Percentiles rank a stretch among this genome's conserved stretches.
Conservation (phyloP, 2,797 vertebrate genomes). For the Malacoctenus gilli region DNA sequence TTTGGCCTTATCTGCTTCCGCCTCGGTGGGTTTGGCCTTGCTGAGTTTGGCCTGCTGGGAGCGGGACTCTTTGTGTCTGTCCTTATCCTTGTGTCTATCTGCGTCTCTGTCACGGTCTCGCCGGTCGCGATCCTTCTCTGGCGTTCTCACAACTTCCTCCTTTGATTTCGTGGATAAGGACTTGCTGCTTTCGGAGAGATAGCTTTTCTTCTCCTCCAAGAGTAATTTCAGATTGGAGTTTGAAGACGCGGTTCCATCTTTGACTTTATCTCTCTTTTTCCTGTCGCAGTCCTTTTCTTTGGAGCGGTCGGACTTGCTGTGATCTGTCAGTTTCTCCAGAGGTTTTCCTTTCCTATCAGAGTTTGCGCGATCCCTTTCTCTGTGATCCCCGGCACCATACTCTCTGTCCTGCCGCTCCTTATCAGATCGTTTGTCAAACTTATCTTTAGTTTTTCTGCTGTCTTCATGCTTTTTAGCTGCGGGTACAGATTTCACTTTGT, state of each 20-base stretch:
- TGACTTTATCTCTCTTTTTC: constrained; percentile 92
- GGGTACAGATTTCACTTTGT: constrained; percentile 85
- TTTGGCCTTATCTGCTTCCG: constrained; percentile 87
- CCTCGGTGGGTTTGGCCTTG: constrained; percentile 82
- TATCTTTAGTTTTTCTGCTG: constrained; percentile 91
- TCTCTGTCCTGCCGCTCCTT: constrained; percentile 90
- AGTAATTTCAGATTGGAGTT: constrained; percentile 84
- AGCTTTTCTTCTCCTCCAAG: constrained; percentile 89
- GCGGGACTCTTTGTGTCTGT: constrained; percentile 90
- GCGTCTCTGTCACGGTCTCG: constrained; percentile 86
- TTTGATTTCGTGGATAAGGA: constrained; percentile 84
- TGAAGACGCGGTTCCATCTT: constrained; percentile 81
- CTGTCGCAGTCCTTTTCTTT: constrained; percentile 86
- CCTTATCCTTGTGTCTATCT: constrained; percentile 85
- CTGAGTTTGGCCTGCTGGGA: constrained; percentile 83
- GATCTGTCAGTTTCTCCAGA: constrained; percentile 86
- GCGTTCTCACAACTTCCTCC: constrained; percentile 88
- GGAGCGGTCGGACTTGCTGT: constrained; percentile 85
- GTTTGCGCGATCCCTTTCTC: constrained; percentile 85
- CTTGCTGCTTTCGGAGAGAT: constrained; percentile 83
- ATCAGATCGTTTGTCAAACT: constrained; percentile 89
- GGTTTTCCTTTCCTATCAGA: constrained; percentile 89
- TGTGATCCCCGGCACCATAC: constrained; percentile 83
- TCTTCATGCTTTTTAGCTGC: constrained; percentile 89
- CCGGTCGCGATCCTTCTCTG: constrained; percentile 90